Evolutionary conservation across 1,140 invertebrate species (phyloP).

Genomic region (Apis dorsata): DNA sequence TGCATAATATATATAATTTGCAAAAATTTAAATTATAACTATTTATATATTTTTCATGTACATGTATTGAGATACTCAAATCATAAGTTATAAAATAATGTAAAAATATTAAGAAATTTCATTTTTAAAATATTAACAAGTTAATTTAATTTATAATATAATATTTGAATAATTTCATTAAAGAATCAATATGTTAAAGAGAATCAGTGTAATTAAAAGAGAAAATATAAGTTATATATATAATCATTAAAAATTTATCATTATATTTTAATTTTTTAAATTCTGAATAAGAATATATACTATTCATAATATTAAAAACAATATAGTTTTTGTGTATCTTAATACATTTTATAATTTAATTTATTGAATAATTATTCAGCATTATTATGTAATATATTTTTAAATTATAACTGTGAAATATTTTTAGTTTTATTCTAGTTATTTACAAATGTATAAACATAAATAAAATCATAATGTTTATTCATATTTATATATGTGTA

Average conservation of each 20-base stretch:
- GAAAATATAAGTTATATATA: not conserved
- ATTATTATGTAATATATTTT: not conserved
- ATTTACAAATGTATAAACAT: slow-evolving; percentile 30
- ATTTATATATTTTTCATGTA: slow-evolving; percentile 29
- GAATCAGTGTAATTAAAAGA: not conserved
- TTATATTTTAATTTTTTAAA: not conserved
- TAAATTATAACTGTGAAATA: slow-evolving; percentile 1
- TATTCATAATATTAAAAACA: not conserved
- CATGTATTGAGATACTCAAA: slow-evolving; percentile 26
- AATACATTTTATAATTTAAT: slow-evolving; percentile 12
- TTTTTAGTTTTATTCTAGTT: slow-evolving; percentile 24
- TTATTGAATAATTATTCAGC: not conserved
- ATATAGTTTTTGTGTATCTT: slow-evolving; percentile 17
- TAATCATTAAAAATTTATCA: not conserved
- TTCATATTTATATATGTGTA: not conserved
- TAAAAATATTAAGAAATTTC: not conserved
- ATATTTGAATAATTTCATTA: no score
- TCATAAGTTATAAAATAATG: not conserved
- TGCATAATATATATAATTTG: not conserved
- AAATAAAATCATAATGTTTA: slow-evolving; percentile 30
- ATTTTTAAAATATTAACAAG: not conserved
- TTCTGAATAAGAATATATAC: no score
- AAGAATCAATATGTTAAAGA: not conserved
- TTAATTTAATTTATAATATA: not conserved
- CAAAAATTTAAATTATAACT: not conserved